Evolutionary conservation across 2,113 vertebrate genomes (phyloP).

Genomic region (Sapayoa aenigma): DNA sequence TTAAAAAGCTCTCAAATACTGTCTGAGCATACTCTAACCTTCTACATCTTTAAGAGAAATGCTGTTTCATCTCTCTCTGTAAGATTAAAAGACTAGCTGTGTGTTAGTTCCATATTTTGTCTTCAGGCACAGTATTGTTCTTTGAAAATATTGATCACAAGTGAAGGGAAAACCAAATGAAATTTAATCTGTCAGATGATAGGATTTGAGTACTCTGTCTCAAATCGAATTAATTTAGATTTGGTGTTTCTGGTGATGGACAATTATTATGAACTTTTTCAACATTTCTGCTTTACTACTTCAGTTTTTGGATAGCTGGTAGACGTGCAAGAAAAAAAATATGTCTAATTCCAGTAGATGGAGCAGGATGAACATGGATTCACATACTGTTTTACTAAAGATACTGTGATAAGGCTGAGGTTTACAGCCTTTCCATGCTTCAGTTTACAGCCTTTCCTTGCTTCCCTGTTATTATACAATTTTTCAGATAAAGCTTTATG

Average conservation of each 20-base stretch:
- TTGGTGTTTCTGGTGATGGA: not conserved
- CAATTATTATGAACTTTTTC: not conserved
- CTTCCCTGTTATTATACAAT: not conserved
- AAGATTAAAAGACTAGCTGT: not conserved
- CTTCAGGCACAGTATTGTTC: not conserved
- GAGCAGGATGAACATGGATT: not conserved
- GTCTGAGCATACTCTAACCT: not conserved
- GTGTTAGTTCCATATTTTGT: not conserved
- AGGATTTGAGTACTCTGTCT: not conserved
- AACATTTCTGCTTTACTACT: not conserved
- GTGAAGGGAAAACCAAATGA: not conserved
- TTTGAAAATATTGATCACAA: not conserved
- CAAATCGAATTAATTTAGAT: not conserved
- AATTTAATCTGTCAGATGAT: not conserved
- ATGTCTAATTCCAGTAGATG: not conserved
- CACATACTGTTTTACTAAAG: not conserved
- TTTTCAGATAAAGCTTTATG: not conserved
- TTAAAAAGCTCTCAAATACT: not conserved
- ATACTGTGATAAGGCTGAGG: not conserved
- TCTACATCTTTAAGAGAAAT: not conserved
- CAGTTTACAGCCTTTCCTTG: too few species aligned
- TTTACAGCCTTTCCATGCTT: not conserved
- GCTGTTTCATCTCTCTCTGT: not conserved
- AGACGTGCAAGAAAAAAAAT: not conserved
- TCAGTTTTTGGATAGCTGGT: not conserved